Evolutionary conservation across 2,113 vertebrate genomes (phyloP).

Genomic region (Coturnix japonica): DNA sequence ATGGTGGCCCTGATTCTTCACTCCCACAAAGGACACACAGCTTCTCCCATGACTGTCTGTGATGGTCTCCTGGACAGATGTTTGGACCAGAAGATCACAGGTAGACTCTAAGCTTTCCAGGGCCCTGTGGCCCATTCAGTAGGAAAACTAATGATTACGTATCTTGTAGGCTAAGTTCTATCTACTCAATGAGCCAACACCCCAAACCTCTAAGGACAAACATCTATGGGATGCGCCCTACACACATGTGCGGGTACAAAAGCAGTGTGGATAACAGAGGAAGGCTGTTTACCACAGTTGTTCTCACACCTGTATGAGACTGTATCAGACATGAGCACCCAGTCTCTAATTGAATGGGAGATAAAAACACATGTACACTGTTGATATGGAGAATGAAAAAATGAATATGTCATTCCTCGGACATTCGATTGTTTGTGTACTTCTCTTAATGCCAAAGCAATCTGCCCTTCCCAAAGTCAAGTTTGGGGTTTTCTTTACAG

Average conservation of each 20-base stretch:
- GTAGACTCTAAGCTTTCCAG: not conserved
- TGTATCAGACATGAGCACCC: not conserved
- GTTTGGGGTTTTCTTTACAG: not conserved
- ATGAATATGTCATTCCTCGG: accelerated
- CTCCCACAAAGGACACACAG: not conserved
- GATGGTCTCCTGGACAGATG: not conserved
- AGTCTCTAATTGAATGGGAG: not conserved
- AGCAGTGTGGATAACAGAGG: not conserved
- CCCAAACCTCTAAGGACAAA: not conserved
- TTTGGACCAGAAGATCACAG: not conserved
- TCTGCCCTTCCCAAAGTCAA: not conserved
- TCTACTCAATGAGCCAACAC: not conserved
- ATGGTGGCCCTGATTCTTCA: not conserved
- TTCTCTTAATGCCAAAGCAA: not conserved
- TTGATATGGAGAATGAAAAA: not conserved
- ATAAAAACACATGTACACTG: not conserved
- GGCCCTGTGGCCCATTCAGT: not conserved
- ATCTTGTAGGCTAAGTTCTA: not conserved
- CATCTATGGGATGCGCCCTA: not conserved
- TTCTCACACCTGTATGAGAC: not conserved
- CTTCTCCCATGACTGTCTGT: not conserved
- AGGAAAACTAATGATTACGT: not conserved
- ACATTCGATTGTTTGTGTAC: not conserved
- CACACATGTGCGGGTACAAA: not conserved
- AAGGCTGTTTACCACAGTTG: not conserved